Conservation (phyloP, 2,888 invertebrate genomes). For the Synergus laeviventris region DNA sequence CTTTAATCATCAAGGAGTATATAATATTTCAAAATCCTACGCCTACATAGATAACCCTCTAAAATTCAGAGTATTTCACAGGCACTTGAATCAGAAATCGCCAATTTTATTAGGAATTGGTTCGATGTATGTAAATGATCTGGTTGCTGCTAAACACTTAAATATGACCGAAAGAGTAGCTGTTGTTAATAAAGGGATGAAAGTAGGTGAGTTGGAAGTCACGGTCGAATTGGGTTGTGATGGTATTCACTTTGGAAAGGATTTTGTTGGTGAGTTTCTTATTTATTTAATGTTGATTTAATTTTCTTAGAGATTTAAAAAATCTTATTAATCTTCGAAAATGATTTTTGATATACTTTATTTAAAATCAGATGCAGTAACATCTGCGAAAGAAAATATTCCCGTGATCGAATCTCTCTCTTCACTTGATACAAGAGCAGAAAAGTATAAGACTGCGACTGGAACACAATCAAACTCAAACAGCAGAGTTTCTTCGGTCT, state of each 20-base stretch:
- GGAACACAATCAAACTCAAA: conserved; percentile 63
- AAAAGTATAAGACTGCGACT: conserved; percentile 60
- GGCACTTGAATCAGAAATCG: conserved; percentile 75
- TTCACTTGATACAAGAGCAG: conserved; percentile 41
- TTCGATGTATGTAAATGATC: conserved; percentile 72
- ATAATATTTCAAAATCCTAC: conserved; percentile 73
- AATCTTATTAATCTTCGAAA: too few relatives aligned
- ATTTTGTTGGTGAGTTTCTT: conserved; percentile 74
- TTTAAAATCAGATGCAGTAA: conserved; percentile 61
- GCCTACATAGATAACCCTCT: conserved; percentile 69
- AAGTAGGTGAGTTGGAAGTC: conserved; percentile 76
- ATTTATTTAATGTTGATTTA: conserved; percentile 1
- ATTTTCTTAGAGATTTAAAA: not conserved
- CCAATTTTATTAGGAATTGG: conserved; percentile 75
- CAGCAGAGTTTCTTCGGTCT: conserved; percentile 56
- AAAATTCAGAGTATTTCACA: conserved; percentile 76
- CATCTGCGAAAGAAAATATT: conserved; percentile 68
- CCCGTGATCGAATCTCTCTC: conserved; percentile 59
- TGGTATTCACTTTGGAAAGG: conserved; percentile 77
- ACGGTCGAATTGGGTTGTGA: conserved; percentile 77
- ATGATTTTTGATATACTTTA: not conserved
- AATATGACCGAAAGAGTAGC: conserved; percentile 73
- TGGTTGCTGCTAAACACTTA: conserved; percentile 69
- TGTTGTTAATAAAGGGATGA: conserved; percentile 74
- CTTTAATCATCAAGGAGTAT: conserved; percentile 76